Evolutionary conservation across 2,888 invertebrate genomes (phyloP), one percentile per base, ranked within the genome.

Genomic region (Cosmopolites sordidus): DNA sequence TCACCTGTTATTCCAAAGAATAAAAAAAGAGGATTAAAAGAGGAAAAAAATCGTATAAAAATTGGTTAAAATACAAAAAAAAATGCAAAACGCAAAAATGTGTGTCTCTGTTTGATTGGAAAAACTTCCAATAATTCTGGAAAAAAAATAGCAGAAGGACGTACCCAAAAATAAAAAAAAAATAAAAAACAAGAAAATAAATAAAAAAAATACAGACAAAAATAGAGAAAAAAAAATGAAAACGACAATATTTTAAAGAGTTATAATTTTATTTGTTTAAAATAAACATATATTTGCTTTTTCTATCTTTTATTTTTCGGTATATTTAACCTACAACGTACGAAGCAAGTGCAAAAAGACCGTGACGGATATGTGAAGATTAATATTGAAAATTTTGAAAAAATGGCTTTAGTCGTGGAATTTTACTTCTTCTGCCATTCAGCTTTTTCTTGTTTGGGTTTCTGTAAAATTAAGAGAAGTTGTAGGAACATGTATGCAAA

Each of bases 391-490:
- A 33, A 33, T 12, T 12, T 12, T 33, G 11, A 12, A 12, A 33
- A 33, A 12, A 4, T 4, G 9, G 4, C 6, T 16, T 11, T 15
- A 40, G 15, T 9, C 4, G 40, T 40, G 48, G 38, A 50, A 51
- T 44, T 53, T 63, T 70, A 69, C 70, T 74, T 72, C 69, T 71
- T 73, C 73, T 74, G 74, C 75, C 75, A 75, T 64, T 75, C 74
- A 63, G 75, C 73, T 67, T 75, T 75, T 81, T 86, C 86, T 72
- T 86, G 86, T 83, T 86, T 86, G 70, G 84, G 82, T 54, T 59
- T 59, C 86, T 87, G 86, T 80, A 73, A 69, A 75, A 71, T 69
- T 69, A 58, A 70, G 8, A 33, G 12, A 33, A 6, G 8, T 33
- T n/a, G 33, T 33, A 9, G 33, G n/a, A 33, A 12, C 4, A 33